Evolutionary conservation across 2,888 invertebrate species (phyloP), one percentile per base, ranked within the genome.

Genomic region (Melanchra persicariae): DNA sequence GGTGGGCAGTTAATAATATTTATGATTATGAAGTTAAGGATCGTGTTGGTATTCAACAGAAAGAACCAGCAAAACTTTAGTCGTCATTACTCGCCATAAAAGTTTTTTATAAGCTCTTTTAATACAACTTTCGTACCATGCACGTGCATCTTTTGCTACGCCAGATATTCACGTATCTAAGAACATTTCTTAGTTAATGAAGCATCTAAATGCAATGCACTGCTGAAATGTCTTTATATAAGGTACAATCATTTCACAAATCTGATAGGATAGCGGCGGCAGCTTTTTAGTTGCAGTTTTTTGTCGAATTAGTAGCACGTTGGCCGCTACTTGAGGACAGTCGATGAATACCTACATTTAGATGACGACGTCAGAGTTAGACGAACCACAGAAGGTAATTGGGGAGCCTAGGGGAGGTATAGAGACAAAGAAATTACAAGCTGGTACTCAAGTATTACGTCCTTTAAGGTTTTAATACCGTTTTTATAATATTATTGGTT

Each of bases 151-250:
- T 55, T 52, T 59, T 47, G 26, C 26, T 22, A 15, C 30, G 45
- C 17, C 54, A 63, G 24, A 74, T 60, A 51, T 57, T 49, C 40
- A 43, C n/a, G 40, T 65, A 47, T 22, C 52, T 47, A 15, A 47
- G 26, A 19, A 24, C 22, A 49, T 59, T 60, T 52, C 19, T 49
- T 45, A 22, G 37, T 37, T 76, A 63, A 67, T 64, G 26, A 61
- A 65, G 55, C 58, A 79, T 77, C 40, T 72, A 80, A 80, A 72
- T 80, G 69, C 79, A 62, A 64, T 72, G 57, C 69, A 74, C 10
- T 63, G 49, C 74, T 68, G 54, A 55, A 58, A 66, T 66, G 55
- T 72, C 43, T 60, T 47, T 37, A 40, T 49, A 52, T 51, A 40
- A 76, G 57, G 62, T 22, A 37, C 37, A 45, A 55, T 45, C 52